phyloP scores from a whole-genome alignment of 2,113 vertebrate genomes.

The Phalacrocorax pelagicus region DNA sequence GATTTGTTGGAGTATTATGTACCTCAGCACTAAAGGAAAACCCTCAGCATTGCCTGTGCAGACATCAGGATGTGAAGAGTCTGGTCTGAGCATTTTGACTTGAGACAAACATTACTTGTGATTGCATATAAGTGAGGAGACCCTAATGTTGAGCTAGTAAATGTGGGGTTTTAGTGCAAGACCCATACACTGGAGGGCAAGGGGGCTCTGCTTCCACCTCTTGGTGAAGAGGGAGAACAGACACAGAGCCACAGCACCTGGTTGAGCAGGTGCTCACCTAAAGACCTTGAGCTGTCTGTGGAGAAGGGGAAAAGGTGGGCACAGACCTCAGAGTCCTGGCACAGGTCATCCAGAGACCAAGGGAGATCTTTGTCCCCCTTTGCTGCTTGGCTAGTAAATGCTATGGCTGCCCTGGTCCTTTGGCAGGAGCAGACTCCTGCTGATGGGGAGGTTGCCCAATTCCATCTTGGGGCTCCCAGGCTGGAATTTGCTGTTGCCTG shows the following conservation, averaged over 20 bases:
- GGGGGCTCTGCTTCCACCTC: neutral
- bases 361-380: neutral
- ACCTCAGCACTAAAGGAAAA: neutral
- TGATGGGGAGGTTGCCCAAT: neutral
- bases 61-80: neutral
- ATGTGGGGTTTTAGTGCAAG: neutral
- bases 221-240: neutral
- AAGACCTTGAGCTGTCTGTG: rapidly evolving
- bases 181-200: neutral
- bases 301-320: neutral
- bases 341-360: neutral
- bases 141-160: neutral
- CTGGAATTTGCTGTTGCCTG: neutral
- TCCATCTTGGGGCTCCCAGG: neutral
- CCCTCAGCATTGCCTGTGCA: neutral
- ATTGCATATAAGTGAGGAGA: neutral
- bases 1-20: neutral
- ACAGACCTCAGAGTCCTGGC: neutral
- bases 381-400: neutral
- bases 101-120: neutral
- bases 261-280: neutral
- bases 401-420: neutral
- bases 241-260: neutral
- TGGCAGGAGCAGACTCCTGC: neutral
- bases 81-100: neutral